Percentiles rank a stretch among this genome's conserved stretches.
Conservation (phyloP, 2,797 vertebrate genomes). For the Spatula versicolor region DNA sequence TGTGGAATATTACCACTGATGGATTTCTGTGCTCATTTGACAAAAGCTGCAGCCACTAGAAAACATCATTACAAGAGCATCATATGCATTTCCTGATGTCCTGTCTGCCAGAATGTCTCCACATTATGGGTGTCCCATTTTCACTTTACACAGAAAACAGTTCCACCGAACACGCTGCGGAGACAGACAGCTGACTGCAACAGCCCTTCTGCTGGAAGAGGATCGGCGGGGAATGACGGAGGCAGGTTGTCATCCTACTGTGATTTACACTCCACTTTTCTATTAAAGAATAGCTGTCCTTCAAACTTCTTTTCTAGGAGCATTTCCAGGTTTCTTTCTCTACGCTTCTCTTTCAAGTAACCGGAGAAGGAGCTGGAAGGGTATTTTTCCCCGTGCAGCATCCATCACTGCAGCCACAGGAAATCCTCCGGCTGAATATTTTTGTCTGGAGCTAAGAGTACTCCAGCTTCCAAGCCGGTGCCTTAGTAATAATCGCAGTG, state of each 20-base stretch:
- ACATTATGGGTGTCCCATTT: not conserved
- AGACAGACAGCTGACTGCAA: not conserved
- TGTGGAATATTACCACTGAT: not conserved
- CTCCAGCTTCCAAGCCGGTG: not conserved
- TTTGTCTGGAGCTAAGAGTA: not conserved
- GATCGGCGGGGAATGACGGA: not conserved
- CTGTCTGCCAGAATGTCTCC: not conserved
- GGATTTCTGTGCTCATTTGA: not conserved
- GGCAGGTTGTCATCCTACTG: not conserved
- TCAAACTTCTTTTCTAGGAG: not conserved
- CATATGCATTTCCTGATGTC: not conserved
- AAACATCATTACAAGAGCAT: slow-evolving; percentile 5
- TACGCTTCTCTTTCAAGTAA: not conserved
- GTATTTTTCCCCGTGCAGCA: not conserved
- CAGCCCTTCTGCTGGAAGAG: not conserved
- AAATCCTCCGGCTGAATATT: not conserved
- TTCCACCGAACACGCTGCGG: not conserved
- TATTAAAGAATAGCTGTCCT: not conserved
- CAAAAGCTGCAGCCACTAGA: slow-evolving; percentile 18
- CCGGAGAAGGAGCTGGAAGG: not conserved
- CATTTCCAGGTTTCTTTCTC: not conserved
- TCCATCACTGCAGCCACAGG: not conserved
- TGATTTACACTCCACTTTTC: not conserved
- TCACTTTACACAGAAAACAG: not conserved
- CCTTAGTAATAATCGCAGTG: not conserved